Evolutionary conservation across 1,140 invertebrate genomes (phyloP).

Genomic region (Heterodera carotae): DNA sequence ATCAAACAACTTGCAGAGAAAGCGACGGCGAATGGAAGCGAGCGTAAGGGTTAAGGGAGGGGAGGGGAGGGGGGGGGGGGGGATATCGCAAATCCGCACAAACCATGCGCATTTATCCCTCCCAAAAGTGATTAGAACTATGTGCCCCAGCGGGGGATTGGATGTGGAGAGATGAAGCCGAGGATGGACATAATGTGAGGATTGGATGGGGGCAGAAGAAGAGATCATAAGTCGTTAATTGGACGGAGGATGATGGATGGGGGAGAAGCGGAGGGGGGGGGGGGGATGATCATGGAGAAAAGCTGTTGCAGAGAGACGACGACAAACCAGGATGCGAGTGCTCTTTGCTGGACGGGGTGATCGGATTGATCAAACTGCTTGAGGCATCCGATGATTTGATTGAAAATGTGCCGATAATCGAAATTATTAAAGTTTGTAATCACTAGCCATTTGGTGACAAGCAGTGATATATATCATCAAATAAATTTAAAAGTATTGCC

Average conservation of each 20-base stretch:
- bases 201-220: too few relatives aligned
- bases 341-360: not conserved
- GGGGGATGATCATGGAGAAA: not conserved
- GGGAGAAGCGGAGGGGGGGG: not conserved
- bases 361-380: not conserved
- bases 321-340: not conserved
- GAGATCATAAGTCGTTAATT: not conserved
- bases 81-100: not conserved
- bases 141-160: not conserved
- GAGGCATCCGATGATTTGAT: too few relatives aligned
- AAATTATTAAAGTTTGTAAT: too few relatives aligned
- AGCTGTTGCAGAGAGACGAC: not conserved
- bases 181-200: not conserved
- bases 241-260: not conserved
- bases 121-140: not conserved
- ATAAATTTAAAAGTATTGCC: too few relatives aligned
- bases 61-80: too few relatives aligned
- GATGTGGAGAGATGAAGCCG: not conserved
- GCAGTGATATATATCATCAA: too few relatives aligned
- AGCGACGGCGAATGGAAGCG: too few relatives aligned
- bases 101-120: not conserved
- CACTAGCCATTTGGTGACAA: too few relatives aligned
- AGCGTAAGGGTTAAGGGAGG: too few relatives aligned
- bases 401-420: too few relatives aligned
- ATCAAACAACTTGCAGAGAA: too few relatives aligned